These are phyloP conservation scores for Sebastes itinus DNA, from an alignment of 2,797 vertebrate genomes.

Conservation along the genomic window DNA sequence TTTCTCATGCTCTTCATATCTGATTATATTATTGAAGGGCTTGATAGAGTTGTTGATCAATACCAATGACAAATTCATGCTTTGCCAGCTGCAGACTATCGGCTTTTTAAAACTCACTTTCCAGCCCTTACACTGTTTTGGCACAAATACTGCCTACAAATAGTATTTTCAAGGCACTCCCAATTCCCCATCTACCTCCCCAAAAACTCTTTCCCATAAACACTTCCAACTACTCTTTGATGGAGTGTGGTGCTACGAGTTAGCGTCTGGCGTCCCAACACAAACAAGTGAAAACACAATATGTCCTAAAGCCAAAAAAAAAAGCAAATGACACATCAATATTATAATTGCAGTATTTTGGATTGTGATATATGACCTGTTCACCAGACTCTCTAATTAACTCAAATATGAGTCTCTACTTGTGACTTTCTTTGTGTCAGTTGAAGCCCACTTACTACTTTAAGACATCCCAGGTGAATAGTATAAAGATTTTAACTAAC, in stretches of 20 bases:
- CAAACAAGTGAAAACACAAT: not conserved
- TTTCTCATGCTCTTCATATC: not conserved
- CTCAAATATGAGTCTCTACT: not conserved
- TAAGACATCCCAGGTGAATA: no score
- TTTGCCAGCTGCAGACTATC: not conserved
- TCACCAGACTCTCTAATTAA: not conserved
- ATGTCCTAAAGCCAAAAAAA: not conserved
- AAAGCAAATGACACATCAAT: not conserved
- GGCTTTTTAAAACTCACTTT: constrained; percentile 29
- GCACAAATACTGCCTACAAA: constrained; percentile 27
- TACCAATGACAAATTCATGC: constrained; percentile 16
- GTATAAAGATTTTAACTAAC: not conserved
- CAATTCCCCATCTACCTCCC: constrained; percentile 9
- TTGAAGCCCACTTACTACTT: not conserved
- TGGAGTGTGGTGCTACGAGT: not conserved
- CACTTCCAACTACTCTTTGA: constrained; percentile 10
- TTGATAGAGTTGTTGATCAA: constrained; percentile 7
- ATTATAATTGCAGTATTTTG: not conserved
- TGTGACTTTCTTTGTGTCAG: not conserved
- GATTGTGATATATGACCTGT: not conserved
- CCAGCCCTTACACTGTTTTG: not conserved
- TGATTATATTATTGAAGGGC: not conserved
- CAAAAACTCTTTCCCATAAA: constrained; percentile 15
- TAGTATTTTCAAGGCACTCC: constrained; percentile 19
- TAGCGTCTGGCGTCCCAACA: not conserved